Percentiles rank a stretch among this genome's conserved stretches.
These are phyloP conservation scores for Tanytarsus gracilentus DNA, from an alignment of 2,888 invertebrate species.

Conservation along the genomic window DNA sequence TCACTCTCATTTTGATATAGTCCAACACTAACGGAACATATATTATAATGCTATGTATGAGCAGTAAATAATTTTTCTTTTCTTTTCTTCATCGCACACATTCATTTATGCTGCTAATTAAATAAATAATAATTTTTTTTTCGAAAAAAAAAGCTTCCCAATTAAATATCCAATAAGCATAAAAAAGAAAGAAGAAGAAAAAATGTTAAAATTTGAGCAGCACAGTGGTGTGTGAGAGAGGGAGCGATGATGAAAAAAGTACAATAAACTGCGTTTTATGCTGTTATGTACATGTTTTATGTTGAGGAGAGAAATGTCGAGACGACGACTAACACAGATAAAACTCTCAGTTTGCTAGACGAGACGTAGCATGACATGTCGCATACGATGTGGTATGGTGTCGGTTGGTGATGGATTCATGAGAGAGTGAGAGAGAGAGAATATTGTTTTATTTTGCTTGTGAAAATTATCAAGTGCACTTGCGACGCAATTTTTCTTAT, in stretches of 20 bases:
- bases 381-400: background rate
- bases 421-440: background rate
- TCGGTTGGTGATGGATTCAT: background rate
- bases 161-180: slow-evolving; percentile 23
- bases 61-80: background rate
- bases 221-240: slow-evolving; percentile 1
- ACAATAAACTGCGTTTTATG: slow-evolving; percentile 28
- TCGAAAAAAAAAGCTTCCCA: background rate
- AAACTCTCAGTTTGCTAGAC: slow-evolving; percentile 11
- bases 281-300: slow-evolving; percentile 28
- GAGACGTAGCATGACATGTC: slow-evolving; percentile 3
- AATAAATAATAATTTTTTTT: background rate
- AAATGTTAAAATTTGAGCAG: background rate
- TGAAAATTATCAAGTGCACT: slow-evolving; percentile 9
- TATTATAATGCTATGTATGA: background rate
- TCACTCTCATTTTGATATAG: background rate
- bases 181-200: background rate
- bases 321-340: slow-evolving; percentile 12
- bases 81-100: background rate
- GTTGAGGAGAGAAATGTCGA: slow-evolving; percentile 12
- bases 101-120: background rate
- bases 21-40: background rate
- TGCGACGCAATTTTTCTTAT: slow-evolving; percentile 10
- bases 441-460: too few species aligned
- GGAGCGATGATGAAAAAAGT: slow-evolving; percentile 25